Evolutionary conservation across 2,888 invertebrate species (phyloP).

Genomic region (Andrena dorsata): DNA sequence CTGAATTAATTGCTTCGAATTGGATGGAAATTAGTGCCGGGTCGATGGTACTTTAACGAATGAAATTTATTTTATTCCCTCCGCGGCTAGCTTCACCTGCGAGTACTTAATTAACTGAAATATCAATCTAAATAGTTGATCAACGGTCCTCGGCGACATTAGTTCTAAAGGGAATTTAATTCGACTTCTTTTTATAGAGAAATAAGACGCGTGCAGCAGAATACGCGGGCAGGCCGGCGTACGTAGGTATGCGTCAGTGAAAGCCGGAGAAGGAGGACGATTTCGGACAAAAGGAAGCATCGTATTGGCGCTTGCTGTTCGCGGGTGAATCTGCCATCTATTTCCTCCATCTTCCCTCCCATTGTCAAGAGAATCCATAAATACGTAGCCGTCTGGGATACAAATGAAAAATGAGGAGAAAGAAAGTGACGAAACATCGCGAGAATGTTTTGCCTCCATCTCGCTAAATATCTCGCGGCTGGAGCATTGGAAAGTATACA

Average conservation of each 20-base stretch:
- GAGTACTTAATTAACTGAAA: background rate
- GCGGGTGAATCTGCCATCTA: constrained; percentile 78
- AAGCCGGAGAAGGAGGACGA: background rate
- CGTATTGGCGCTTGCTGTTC: constrained; percentile 43
- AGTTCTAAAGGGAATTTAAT: background rate
- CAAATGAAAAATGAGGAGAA: constrained; percentile 52
- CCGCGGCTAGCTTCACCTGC: background rate
- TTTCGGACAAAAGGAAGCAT: constrained; percentile 35
- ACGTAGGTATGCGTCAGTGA: background rate
- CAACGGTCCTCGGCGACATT: background rate
- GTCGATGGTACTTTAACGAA: background rate
- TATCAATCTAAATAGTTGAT: background rate
- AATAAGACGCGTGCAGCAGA: background rate
- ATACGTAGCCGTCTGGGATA: constrained; percentile 64
- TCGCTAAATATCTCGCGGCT: background rate
- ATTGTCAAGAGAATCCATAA: constrained; percentile 76
- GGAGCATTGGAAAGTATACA: background rate
- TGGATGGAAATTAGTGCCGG: background rate
- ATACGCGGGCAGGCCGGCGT: background rate
- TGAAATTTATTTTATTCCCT: constrained; percentile 4
- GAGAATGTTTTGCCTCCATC: constrained; percentile 31
- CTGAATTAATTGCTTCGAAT: background rate
- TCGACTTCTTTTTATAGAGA: too few relatives aligned
- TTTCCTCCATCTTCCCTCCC: constrained; percentile 60
- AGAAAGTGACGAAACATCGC: constrained; percentile 44